phyloP scores from a whole-genome alignment of 1,140 invertebrate species.

The Aphidius gifuensis region DNA sequence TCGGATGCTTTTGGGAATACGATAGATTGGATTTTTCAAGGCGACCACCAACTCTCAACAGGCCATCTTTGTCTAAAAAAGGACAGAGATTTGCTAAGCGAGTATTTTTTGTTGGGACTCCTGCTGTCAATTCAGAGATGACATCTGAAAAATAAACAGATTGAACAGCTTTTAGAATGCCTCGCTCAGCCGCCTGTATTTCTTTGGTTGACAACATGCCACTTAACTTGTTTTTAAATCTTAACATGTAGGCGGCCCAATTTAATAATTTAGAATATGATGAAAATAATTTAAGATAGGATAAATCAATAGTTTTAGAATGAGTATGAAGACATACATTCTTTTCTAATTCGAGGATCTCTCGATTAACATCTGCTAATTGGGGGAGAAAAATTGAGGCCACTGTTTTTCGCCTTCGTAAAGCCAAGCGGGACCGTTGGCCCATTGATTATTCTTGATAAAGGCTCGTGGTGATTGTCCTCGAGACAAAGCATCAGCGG shows the following conservation, averaged over 20 bases:
- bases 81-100: slow-evolving; percentile 19
- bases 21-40: slow-evolving; percentile 32
- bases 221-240: slow-evolving; percentile 4
- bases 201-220: too few species aligned
- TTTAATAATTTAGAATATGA: neutral
- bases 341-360: neutral
- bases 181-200: too few species aligned
- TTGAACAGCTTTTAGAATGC: neutral
- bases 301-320: neutral
- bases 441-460: slow-evolving; percentile 22
- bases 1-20: slow-evolving; percentile 42
- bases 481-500: slow-evolving; percentile 32
- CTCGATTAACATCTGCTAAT: slow-evolving; percentile 15
- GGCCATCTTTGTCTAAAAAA: slow-evolving; percentile 37
- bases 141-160: neutral
- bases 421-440: slow-evolving; percentile 25
- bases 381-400: slow-evolving; percentile 19
- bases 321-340: neutral
- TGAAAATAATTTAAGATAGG: neutral
- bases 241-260: neutral
- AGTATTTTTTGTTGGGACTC: neutral
- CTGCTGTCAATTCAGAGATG: neutral
- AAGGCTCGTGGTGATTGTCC: slow-evolving; percentile 23
- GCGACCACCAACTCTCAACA: slow-evolving; percentile 46
- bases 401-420: slow-evolving; percentile 4